A percentile compares a stretch with the other conserved stretches of the same genome.
Conservation (phyloP, 2,888 invertebrate genomes). For the Chymomyza procnemis region DNA sequence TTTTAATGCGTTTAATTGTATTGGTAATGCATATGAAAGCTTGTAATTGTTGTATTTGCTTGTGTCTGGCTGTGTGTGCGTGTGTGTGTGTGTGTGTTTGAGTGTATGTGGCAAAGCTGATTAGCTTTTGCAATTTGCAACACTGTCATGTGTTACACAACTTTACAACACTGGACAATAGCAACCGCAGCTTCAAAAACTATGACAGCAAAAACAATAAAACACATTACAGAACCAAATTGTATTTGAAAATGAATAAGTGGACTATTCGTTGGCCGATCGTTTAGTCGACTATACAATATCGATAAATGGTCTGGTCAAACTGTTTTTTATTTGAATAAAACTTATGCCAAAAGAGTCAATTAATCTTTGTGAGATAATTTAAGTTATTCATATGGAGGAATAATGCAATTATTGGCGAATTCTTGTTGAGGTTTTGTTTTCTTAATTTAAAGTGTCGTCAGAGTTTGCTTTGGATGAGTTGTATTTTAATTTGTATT, state of each 20-base stretch:
- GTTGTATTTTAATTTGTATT: too few relatives aligned
- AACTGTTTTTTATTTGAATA: too few relatives aligned
- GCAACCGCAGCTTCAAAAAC: conserved; percentile 27
- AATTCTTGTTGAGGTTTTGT: too few relatives aligned
- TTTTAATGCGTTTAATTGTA: conserved; percentile 55
- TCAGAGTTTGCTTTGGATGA: too few relatives aligned
- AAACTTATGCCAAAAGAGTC: too few relatives aligned
- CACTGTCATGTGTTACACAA: conserved; percentile 54
- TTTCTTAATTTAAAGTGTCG: too few relatives aligned
- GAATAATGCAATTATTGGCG: too few relatives aligned
- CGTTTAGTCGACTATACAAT: too few relatives aligned
- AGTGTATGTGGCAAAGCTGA: conserved; percentile 38
- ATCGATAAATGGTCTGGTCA: too few relatives aligned
- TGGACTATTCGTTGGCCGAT: not conserved
- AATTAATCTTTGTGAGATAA: too few relatives aligned
- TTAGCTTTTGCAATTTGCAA: conserved; percentile 63
- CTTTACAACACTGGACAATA: conserved; percentile 20
- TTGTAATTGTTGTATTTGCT: conserved; percentile 46
- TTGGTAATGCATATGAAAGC: conserved; percentile 56
- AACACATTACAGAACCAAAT: not conserved
- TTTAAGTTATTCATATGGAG: too few relatives aligned
- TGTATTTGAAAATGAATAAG: too few relatives aligned
- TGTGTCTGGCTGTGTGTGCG: not conserved
- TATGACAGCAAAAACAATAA: not conserved
- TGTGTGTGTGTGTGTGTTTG: conserved; percentile 3